Evolutionary conservation across 2,888 invertebrate species (phyloP).

Genomic region (Trimorus sp.): DNA sequence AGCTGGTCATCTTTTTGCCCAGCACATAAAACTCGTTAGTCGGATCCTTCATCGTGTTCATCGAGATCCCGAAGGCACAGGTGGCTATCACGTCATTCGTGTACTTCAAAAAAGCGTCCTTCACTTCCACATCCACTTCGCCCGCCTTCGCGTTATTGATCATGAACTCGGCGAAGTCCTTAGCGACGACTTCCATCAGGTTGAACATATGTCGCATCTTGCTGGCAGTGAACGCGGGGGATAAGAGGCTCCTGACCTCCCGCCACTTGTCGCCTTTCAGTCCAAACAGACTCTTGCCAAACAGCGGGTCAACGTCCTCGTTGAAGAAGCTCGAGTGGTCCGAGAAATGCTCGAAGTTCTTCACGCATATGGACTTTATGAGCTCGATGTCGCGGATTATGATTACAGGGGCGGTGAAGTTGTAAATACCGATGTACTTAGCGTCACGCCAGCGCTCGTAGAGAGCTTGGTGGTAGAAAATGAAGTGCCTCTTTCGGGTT

Average conservation of each 20-base stretch:
- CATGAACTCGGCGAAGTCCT: slow-evolving; percentile 55
- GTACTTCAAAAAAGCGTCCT: slow-evolving; percentile 12
- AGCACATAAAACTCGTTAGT: slow-evolving; percentile 75
- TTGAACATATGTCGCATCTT: slow-evolving; percentile 83
- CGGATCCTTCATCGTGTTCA: slow-evolving; percentile 74
- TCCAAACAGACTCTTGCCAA: slow-evolving; percentile 63
- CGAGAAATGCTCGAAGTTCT: slow-evolving; percentile 72
- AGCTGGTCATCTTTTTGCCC: slow-evolving; percentile 69
- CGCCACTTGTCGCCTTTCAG: slow-evolving; percentile 82
- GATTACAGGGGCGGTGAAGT: slow-evolving; percentile 67
- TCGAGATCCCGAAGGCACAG: slow-evolving; percentile 81
- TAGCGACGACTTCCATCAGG: slow-evolving; percentile 78
- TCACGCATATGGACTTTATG: slow-evolving; percentile 51
- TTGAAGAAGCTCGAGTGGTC: slow-evolving; percentile 68
- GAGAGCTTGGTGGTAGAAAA: background rate
- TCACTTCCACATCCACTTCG: background rate
- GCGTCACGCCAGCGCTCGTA: slow-evolving; percentile 52
- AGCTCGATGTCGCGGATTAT: slow-evolving; percentile 9
- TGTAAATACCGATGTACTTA: slow-evolving; percentile 69
- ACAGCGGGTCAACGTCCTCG: slow-evolving; percentile 57
- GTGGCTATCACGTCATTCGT: slow-evolving; percentile 77
- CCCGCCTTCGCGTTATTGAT: background rate
- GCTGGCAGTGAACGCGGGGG: slow-evolving; percentile 83
- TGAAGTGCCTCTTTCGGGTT: background rate
- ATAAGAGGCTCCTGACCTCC: slow-evolving; percentile 82